Evolutionary conservation across 2,797 vertebrate species (phyloP), one percentile per base, ranked within the genome.

Genomic region (Ispidina picta): DNA sequence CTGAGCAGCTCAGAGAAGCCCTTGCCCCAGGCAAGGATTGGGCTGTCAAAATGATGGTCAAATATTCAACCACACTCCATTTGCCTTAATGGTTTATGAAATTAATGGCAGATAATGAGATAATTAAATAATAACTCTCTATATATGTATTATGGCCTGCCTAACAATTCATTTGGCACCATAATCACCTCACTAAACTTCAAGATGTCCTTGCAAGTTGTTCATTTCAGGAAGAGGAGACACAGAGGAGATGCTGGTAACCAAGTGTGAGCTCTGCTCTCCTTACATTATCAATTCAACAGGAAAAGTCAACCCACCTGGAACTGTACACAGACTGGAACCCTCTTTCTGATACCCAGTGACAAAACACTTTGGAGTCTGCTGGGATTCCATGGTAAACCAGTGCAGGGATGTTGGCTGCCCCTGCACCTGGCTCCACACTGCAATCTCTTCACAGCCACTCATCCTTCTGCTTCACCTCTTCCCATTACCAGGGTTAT

Each of bases 31-130:
- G 83, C 83, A 86, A 77, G 72, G 75, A 88, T 79, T 81, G 92
- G 49, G 69, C 66, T 87, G 69, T 44, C 83, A 92, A 85, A 92
- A 85, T 76, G 82, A 72, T 39, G 51, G 85, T 92, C 72, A 94
- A 73, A 89, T 86, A 90, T 89, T 75, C 64, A 88, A 93, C 89
- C 26, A 71, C 0, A 0, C 41, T 90, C 87, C 41, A 90, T 89
- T 71, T 84, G 83, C 68, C 49, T 90, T 91, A 91, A 90, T 74
- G 52, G 43, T 68, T 83, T 88, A 59, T 41, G 65, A 89, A 94
- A 88, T 19, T 54, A 83, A 86, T 31, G 62, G 28, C 79, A 84
- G 31, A 46, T 65, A 87, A 93, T 90, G 15, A 88, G 75, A 64
- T 65, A 84, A 84, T 94, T 79, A 86, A 93, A 89, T 65, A 91